Evolutionary conservation across 1,140 invertebrate genomes (phyloP).

Genomic region (Chironomus tepperi): DNA sequence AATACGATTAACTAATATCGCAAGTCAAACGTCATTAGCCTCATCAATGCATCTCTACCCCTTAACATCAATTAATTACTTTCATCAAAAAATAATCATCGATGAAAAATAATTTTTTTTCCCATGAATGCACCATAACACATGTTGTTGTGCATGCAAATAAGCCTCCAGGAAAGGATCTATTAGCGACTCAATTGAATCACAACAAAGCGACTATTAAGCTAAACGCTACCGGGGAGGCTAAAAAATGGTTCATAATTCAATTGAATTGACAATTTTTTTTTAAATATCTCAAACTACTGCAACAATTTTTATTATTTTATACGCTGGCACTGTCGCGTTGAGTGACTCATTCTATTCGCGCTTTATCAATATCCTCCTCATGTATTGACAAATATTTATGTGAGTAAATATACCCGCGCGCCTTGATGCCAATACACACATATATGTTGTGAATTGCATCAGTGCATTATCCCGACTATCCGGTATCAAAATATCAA

Average conservation of each 20-base stretch:
- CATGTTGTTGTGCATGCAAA: neutral
- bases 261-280: neutral
- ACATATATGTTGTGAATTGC: neutral
- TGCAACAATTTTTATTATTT: neutral
- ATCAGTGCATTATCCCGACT: slow-evolving; percentile 9
- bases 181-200: slow-evolving; percentile 2
- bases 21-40: too few species aligned
- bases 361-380: neutral
- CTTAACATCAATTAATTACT: too few species aligned
- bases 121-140: too few species aligned
- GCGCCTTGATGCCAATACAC: neutral
- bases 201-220: neutral
- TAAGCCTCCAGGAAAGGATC: neutral
- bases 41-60: too few species aligned
- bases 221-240: neutral
- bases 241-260: neutral
- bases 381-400: neutral
- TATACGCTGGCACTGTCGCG: neutral
- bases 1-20: too few species aligned
- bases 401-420: slow-evolving; percentile 3
- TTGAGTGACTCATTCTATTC: neutral
- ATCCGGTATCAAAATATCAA: slow-evolving; percentile 13
- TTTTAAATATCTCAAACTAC: neutral
- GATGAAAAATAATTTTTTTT: too few species aligned
- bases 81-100: too few species aligned